These are phyloP conservation scores for Poecilia wingei DNA, from an alignment of 2,797 vertebrate species.

Conservation along the genomic window DNA sequence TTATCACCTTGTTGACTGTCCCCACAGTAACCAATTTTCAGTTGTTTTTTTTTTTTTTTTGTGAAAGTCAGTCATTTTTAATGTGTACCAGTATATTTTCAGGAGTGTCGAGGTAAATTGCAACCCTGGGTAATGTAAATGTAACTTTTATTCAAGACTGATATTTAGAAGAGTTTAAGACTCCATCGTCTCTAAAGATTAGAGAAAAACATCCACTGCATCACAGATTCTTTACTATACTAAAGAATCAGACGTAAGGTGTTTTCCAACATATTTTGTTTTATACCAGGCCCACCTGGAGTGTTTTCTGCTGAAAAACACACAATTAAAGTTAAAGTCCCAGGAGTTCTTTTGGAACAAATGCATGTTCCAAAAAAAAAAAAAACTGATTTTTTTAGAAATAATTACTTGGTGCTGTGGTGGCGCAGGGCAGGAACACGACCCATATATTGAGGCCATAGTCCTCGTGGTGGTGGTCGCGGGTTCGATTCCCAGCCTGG, in stretches of 20 bases:
- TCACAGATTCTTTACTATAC: background rate
- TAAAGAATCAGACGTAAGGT: background rate
- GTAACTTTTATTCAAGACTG: background rate
- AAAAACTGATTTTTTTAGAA: no score
- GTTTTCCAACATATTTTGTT: background rate
- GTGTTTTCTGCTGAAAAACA: background rate
- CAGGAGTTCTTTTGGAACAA: background rate
- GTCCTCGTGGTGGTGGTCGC: no score
- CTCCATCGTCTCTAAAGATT: background rate
- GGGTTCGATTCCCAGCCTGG: no score
- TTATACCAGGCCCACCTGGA: background rate
- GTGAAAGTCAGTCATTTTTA: background rate
- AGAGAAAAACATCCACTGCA: background rate
- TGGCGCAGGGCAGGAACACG: no score
- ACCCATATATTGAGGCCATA: no score
- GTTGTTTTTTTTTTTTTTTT: background rate
- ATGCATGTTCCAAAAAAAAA: background rate
- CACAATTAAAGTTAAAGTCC: background rate
- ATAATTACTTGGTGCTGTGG: no score
- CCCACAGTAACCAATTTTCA: background rate
- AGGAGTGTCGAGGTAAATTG: background rate
- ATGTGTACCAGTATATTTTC: background rate
- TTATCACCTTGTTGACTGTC: background rate
- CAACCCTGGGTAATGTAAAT: no score
- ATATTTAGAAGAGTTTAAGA: background rate